These are phyloP conservation scores for Suricata suricatta DNA, from an alignment of 2,113 vertebrate genomes.

Conservation along the genomic window DNA sequence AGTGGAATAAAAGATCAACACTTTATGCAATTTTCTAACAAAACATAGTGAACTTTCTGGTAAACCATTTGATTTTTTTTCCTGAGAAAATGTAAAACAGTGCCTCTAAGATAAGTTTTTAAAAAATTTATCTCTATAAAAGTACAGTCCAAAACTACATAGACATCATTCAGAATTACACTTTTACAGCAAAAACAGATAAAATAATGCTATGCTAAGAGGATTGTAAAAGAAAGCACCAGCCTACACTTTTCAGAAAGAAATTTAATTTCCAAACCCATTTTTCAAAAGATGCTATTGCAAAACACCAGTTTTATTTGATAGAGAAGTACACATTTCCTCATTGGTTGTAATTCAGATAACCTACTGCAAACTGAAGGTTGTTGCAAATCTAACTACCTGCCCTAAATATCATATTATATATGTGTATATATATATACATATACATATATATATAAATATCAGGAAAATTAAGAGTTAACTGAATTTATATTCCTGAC, in stretches of 20 bases:
- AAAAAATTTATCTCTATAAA: conserved; percentile 22
- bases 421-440: background rate
- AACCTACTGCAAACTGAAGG: background rate
- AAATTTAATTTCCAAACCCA: conserved; percentile 44
- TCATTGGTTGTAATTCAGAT: background rate
- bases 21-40: conserved; percentile 45
- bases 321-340: background rate
- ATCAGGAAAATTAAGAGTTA: background rate
- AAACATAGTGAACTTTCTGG: background rate
- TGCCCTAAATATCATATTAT: background rate
- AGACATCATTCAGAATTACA: conserved; percentile 28
- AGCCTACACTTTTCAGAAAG: conserved; percentile 17
- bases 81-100: conserved; percentile 40
- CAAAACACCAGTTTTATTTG: background rate
- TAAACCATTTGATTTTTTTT: conserved; percentile 44
- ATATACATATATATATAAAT: background rate
- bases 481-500: background rate
- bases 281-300: conserved; percentile 39
- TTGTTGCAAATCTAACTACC: background rate
- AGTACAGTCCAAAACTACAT: conserved; percentile 18
- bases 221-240: background rate
- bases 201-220: background rate
- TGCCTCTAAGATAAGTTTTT: background rate
- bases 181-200: conserved; percentile 23
- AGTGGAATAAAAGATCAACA: conserved; percentile 13